Conservation (phyloP, 2,113 vertebrate genomes). For the Meles meles region DNA sequence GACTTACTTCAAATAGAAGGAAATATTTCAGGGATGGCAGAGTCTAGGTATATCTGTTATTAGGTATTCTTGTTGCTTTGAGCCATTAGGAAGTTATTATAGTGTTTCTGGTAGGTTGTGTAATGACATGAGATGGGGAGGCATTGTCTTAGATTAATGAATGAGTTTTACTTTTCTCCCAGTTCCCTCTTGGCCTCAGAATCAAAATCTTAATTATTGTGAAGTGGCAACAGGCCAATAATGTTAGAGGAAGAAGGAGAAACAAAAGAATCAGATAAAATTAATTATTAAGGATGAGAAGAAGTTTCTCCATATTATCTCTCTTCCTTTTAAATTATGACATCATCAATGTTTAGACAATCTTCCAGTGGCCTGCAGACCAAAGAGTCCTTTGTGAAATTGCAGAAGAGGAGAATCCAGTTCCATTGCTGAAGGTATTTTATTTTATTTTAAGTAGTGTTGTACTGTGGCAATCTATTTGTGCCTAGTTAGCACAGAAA, state of each 20-base stretch:
- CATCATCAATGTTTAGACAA: background rate
- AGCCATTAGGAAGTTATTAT: background rate
- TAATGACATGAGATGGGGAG: background rate
- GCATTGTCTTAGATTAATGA: background rate
- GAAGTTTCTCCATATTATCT: background rate
- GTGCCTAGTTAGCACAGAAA: background rate
- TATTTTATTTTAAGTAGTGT: background rate
- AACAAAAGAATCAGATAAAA: constrained; percentile 10
- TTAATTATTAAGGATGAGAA: background rate
- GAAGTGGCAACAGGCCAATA: background rate
- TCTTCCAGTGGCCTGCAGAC: background rate
- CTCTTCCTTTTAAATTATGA: background rate
- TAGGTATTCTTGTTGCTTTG: background rate
- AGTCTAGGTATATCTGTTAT: background rate
- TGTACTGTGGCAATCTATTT: background rate
- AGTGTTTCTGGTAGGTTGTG: background rate
- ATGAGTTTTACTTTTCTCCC: background rate
- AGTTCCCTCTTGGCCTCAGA: background rate
- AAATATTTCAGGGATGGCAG: background rate
- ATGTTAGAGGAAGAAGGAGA: background rate
- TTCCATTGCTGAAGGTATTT: background rate
- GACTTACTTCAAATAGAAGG: constrained; percentile 1
- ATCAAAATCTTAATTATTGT: background rate
- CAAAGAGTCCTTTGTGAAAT: background rate
- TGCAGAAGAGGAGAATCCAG: background rate